These are phyloP conservation scores for Dusona sp. DNA, from an alignment of 2,888 invertebrate genomes.

Conservation along the genomic window DNA sequence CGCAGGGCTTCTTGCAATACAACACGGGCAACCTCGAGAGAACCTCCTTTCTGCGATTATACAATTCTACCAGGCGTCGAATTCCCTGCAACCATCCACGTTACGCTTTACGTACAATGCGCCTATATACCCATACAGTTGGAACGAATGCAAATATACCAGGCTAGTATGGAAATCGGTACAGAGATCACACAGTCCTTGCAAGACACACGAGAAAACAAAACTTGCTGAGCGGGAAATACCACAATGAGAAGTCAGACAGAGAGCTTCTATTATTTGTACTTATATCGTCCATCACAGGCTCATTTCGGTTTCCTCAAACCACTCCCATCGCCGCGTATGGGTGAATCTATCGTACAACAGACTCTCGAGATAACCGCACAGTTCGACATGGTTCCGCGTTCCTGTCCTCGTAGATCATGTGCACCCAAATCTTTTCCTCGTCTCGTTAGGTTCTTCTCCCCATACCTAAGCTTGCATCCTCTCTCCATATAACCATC, in stretches of 20 bases:
- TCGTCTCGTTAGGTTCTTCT: neutral
- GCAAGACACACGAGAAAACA: conserved; percentile 54
- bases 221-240: conserved; percentile 33
- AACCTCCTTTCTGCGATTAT: conserved; percentile 36
- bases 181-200: conserved; percentile 47
- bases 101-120: neutral
- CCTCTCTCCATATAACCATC: neutral
- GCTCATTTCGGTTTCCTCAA: conserved; percentile 6
- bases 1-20: conserved; percentile 34
- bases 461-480: neutral
- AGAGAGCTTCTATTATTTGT: conserved; percentile 30
- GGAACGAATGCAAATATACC: conserved; percentile 56
- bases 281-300: conserved; percentile 21
- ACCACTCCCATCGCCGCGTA: neutral
- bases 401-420: neutral
- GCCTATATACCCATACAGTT: conserved; percentile 6
- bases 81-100: conserved; percentile 22
- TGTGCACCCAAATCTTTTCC: neutral
- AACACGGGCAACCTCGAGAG: conserved; percentile 42
- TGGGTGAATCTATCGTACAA: neutral
- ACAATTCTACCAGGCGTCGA: conserved; percentile 35
- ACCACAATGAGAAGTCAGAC: conserved; percentile 10
- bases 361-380: conserved; percentile 12
- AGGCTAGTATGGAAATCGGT: conserved; percentile 14
- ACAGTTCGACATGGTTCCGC: conserved; percentile 7